Base-by-base conservation (phyloP, 2,888 invertebrate species). In the Trissolcus brochymenae region DNA sequence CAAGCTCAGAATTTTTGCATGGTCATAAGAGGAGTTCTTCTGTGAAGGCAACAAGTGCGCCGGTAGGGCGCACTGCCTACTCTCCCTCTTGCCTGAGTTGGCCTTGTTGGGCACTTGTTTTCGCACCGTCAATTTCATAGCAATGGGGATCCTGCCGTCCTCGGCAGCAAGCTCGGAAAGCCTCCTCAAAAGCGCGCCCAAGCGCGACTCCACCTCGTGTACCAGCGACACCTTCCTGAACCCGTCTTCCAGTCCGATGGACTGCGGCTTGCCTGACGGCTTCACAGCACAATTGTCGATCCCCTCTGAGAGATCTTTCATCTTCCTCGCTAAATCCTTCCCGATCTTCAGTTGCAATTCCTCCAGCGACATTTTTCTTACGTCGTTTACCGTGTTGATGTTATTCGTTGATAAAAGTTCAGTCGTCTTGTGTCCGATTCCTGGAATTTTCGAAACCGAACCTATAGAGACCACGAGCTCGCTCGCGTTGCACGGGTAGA, bases 171-270 rank as follows among this genome's bases (percentile, higher is more conserved):
- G 90, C 68, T 94, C 91, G 78, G 95, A 90, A 68, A 95, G 89
- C 82, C 95, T 91, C 84, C 93, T 92, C 53, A 95, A 89, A 25
- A 96, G 88, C 80, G 93, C 92, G 75, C 91, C 90, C 81, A 95
- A 92, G 82, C 94, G 94, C 35, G 94, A 93, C 84, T 93, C 93
- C 2, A 95, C 94, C 85, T 95, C 95, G 70, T 92, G 92, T 82
- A 93, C 93, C 2, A 93, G 91, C 81, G 93, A 93, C 60, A 95
- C 93, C 70, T 93, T 92, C 83, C 92, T 93, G 87, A 94, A 95
- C 71, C 94, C 93, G 87, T 95, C 95, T 86, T 95, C 95, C 75
- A 95, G 89, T 17, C 95, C 94, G 83, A 95, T 94, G 77, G 93
- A 94, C 87, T 94, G 94, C 13, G 95, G 95, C 85, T 93, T 94